These are phyloP conservation scores for Fistularia tabacaria DNA, from an alignment of 2,797 vertebrate genomes.

Conservation along the genomic window DNA sequence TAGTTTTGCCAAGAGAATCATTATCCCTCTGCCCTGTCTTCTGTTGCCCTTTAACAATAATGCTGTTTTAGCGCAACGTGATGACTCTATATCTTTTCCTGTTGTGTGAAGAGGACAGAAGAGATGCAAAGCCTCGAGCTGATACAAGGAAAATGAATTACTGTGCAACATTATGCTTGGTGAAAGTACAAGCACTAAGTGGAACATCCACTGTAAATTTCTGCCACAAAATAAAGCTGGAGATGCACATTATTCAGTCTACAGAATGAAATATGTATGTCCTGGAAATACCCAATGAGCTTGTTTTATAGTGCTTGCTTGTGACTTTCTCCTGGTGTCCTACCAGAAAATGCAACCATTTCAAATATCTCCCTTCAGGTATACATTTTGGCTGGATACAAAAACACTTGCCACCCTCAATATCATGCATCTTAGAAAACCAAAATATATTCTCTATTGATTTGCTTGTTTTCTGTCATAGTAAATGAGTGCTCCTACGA, in stretches of 20 bases:
- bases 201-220: constrained; percentile 19
- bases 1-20: constrained; percentile 26
- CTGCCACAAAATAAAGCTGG: constrained; percentile 11
- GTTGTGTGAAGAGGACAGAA: background rate
- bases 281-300: constrained; percentile 28
- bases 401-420: constrained; percentile 3
- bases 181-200: constrained; percentile 13
- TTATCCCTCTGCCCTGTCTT: constrained; percentile 12
- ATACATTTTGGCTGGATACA: constrained; percentile 16
- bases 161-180: background rate
- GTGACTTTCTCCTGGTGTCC: constrained; percentile 17
- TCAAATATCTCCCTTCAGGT: constrained; percentile 13
- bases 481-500: constrained; percentile 6
- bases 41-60: constrained; percentile 17
- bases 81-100: background rate
- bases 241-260: background rate
- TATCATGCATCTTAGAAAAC: constrained; percentile 6
- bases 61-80: constrained; percentile 14
- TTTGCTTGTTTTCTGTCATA: constrained; percentile 4
- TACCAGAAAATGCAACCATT: constrained; percentile 11
- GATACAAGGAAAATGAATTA: constrained; percentile 33
- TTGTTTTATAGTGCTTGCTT: constrained; percentile 11
- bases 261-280: constrained; percentile 15
- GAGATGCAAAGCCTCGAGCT: constrained; percentile 12
- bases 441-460: constrained; percentile 8